These are phyloP conservation scores for Pelobates fuscus DNA, from an alignment of 2,113 vertebrate genomes.

Conservation along the genomic window DNA sequence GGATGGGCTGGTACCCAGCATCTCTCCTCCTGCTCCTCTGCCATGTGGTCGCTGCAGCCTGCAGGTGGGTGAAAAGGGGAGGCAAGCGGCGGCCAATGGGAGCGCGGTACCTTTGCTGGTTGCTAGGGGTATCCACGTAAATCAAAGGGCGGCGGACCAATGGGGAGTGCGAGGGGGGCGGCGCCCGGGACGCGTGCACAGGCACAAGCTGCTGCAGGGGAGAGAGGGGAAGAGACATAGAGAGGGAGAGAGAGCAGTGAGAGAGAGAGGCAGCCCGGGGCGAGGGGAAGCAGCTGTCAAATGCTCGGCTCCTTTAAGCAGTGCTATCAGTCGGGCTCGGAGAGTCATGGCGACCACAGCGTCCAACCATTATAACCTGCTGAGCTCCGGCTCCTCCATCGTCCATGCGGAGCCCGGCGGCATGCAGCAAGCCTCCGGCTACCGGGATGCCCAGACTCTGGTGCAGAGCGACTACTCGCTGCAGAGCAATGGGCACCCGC, in stretches of 20 bases:
- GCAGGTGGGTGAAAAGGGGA: slow-evolving; percentile 39
- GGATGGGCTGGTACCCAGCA: neutral
- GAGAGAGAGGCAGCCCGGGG: slow-evolving; percentile 79
- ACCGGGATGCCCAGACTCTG: slow-evolving; percentile 88
- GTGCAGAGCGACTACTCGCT: slow-evolving; percentile 90
- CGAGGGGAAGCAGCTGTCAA: slow-evolving; percentile 88
- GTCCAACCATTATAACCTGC: slow-evolving; percentile 95
- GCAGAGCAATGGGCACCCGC: slow-evolving; percentile 91
- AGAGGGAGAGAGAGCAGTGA: slow-evolving; percentile 61
- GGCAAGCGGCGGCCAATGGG: slow-evolving; percentile 59
- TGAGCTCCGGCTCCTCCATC: slow-evolving; percentile 91
- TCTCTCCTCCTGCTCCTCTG: slow-evolving; percentile 39
- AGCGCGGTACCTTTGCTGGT: slow-evolving; percentile 61
- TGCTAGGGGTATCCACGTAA: slow-evolving; percentile 82
- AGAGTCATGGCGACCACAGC: slow-evolving; percentile 97
- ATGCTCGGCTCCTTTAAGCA: slow-evolving; percentile 87
- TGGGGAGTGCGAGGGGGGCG: slow-evolving; percentile 71
- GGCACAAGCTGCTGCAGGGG: slow-evolving; percentile 82
- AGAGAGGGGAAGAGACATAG: slow-evolving; percentile 60
- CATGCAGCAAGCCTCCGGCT: slow-evolving; percentile 69
- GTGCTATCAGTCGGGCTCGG: slow-evolving; percentile 88
- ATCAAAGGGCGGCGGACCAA: slow-evolving; percentile 79
- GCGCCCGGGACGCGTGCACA: slow-evolving; percentile 79
- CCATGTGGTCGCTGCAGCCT: slow-evolving; percentile 50
- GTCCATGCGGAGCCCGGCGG: slow-evolving; percentile 87